phyloP scores from a whole-genome alignment of 2,888 invertebrate species.

The Drosophila nr. medialis region DNA sequence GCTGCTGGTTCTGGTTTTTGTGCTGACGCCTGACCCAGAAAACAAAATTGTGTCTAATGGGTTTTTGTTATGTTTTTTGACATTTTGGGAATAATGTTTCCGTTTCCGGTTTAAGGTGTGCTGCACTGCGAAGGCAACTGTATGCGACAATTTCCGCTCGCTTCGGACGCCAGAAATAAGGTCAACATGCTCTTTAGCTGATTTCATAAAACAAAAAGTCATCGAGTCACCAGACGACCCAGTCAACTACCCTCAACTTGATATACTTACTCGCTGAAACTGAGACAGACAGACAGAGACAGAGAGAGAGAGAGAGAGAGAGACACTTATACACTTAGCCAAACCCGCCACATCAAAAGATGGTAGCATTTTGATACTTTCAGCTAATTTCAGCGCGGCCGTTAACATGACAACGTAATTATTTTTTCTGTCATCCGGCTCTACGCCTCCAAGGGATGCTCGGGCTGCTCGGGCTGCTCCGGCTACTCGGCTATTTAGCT shows the following conservation, averaged over 20 bases:
- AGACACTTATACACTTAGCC: slow-evolving; percentile 26
- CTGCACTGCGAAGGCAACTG: slow-evolving; percentile 40
- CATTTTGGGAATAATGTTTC: slow-evolving; percentile 80
- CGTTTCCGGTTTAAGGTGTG: slow-evolving; percentile 79
- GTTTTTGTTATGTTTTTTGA: slow-evolving; percentile 80
- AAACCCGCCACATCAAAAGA: slow-evolving; percentile 66
- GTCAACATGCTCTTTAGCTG: slow-evolving; percentile 70
- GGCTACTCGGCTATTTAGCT: neutral
- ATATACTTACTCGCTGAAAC: neutral
- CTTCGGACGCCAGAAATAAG: slow-evolving; percentile 53
- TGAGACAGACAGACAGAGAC: neutral
- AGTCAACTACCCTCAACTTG: slow-evolving; percentile 23
- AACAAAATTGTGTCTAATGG: slow-evolving; percentile 78
- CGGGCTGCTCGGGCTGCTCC: slow-evolving; percentile 11
- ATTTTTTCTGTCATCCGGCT: slow-evolving; percentile 68
- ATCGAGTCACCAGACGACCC: slow-evolving; percentile 17
- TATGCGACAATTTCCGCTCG: slow-evolving; percentile 75
- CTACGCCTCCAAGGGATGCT: slow-evolving; percentile 39
- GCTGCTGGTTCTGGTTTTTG: slow-evolving; percentile 32
- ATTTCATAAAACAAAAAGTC: slow-evolving; percentile 63
- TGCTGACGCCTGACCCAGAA: slow-evolving; percentile 71
- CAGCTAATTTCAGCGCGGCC: slow-evolving; percentile 75
- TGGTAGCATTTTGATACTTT: slow-evolving; percentile 71
- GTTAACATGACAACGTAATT: slow-evolving; percentile 79
- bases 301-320: neutral